phyloP scores from a whole-genome alignment of 2,888 invertebrate genomes.

The Parnassius glacialis region DNA sequence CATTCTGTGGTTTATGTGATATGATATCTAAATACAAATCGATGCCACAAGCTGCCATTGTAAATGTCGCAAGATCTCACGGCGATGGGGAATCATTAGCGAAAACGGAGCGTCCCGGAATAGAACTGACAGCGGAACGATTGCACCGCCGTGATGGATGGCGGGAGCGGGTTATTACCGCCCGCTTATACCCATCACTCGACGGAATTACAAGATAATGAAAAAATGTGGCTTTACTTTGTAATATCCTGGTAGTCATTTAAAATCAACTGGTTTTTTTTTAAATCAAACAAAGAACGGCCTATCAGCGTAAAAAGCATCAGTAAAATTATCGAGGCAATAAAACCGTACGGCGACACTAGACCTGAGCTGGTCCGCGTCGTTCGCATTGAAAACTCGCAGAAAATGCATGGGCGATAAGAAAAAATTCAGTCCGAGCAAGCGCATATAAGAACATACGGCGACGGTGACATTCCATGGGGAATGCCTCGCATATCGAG shows the following conservation, averaged over 20 bases:
- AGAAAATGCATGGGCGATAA: slow-evolving; percentile 79
- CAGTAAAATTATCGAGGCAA: slow-evolving; percentile 23
- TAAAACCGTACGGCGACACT: slow-evolving; percentile 43
- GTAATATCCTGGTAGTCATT: slow-evolving; percentile 15
- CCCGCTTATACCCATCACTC: slow-evolving; percentile 53
- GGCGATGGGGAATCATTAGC: slow-evolving; percentile 68
- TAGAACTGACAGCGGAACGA: slow-evolving; percentile 76
- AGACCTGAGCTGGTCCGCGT: slow-evolving; percentile 49
- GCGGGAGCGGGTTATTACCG: slow-evolving; percentile 65
- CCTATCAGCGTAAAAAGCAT: slow-evolving; percentile 13
- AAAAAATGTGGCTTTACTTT: slow-evolving; percentile 39
- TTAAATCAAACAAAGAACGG: neutral
- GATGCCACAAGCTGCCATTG: slow-evolving; percentile 52
- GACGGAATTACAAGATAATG: slow-evolving; percentile 47
- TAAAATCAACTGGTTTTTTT: neutral
- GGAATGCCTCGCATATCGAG: slow-evolving; percentile 75
- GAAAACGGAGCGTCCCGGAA: slow-evolving; percentile 77
- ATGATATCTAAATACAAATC: slow-evolving; percentile 15
- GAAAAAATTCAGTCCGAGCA: slow-evolving; percentile 76
- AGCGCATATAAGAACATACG: slow-evolving; percentile 75
- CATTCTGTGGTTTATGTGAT: neutral
- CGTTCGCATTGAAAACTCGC: slow-evolving; percentile 72
- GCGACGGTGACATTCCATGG: slow-evolving; percentile 74
- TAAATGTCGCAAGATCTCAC: slow-evolving; percentile 46
- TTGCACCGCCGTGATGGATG: slow-evolving; percentile 76